Base-by-base conservation (phyloP, 2,888 invertebrate genomes). In the Orthosia incerta region DNA sequence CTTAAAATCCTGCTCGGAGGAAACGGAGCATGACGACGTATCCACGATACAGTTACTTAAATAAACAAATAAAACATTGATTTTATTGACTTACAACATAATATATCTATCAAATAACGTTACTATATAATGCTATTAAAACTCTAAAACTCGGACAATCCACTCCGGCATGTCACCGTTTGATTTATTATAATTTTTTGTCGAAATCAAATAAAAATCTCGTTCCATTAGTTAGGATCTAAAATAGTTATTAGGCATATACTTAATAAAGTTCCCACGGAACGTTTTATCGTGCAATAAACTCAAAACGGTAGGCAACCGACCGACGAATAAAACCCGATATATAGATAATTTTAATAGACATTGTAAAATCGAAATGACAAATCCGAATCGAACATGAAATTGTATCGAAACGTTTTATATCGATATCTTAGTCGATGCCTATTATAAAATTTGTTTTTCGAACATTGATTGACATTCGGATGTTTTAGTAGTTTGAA, bases 301-400 rank as follows among this genome's bases (percentile, higher is more conserved):
- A 93, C 91, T 89, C 89, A 89, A 91, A 93, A 92, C 93, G 90
- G 93, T 93, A 93, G 93, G 91, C 91, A 91, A 89, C 88, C 88
- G 87, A 86, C 87, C 83, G 87, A 88, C 89, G 88, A 88, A 91
- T 93, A 92, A 93, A 92, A 92, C 90, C 89, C 80, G 85, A 88
- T 92, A 91, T 92, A 92, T 90, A 93, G 93, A 94, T 94, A 92
- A 93, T 86, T 79, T 92, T 93, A 90, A 93, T 92, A 91, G 91
- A 87, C 89, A 90, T 90, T 90, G 90, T 93, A 92, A 93, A 93
- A 86, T 78, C 59, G 82, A 86, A 91, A 91, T 89, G 91, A 91
- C 92, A 90, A 89, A 89, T 89, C 82, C 88, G 73, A 79, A 76
- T 83, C 73, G 64, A 81, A 84, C 77, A 81, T 73, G 51, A 66